Evolutionary conservation across 2,797 vertebrate genomes (phyloP).

Genomic region (Cryptoblepharus egeriae): DNA sequence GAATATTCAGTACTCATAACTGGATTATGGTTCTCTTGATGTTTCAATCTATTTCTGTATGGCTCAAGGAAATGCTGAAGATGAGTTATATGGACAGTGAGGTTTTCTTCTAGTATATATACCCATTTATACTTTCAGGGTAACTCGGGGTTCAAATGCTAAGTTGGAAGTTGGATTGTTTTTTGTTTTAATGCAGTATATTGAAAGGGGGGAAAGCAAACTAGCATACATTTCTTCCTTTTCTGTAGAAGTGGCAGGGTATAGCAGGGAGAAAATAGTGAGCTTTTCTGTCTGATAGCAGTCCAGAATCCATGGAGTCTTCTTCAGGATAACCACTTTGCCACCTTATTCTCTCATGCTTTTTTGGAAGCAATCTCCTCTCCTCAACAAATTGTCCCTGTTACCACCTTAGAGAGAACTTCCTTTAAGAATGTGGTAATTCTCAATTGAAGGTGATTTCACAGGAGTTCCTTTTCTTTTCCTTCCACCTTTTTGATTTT

Average conservation of each 20-base stretch:
- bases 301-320: not conserved
- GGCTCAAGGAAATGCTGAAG: constrained; percentile 53
- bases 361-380: not conserved
- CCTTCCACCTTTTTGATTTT: not conserved
- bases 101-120: constrained; percentile 16
- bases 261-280: not conserved
- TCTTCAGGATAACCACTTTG: not conserved
- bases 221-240: not conserved
- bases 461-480: not conserved
- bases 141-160: constrained; percentile 9
- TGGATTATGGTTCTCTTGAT: constrained; percentile 46
- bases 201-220: not conserved
- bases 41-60: constrained; percentile 61
- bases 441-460: not conserved
- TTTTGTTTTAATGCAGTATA: constrained; percentile 11
- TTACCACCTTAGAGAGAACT: not conserved
- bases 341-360: not conserved
- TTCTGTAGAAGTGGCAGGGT: not conserved
- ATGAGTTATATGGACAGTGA: constrained; percentile 51
- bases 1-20: constrained; percentile 15
- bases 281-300: not conserved
- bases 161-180: not conserved
- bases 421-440: not conserved
- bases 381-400: not conserved
- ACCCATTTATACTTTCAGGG: constrained; percentile 16